Evolutionary conservation across 2,888 invertebrate genomes (phyloP).

Genomic region (Euplexia lucipara): DNA sequence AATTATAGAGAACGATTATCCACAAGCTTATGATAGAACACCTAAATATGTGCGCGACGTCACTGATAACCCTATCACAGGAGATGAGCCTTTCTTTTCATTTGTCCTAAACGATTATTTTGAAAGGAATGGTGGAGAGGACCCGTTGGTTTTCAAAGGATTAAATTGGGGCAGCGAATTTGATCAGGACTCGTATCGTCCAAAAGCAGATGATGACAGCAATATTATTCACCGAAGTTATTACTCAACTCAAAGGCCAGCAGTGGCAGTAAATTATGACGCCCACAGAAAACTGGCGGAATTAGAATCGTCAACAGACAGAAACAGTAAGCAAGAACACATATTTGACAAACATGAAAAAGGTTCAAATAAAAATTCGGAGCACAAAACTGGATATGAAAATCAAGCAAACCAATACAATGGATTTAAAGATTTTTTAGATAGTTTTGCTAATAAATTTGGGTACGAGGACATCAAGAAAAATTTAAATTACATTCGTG

Average conservation of each 20-base stretch:
- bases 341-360: slow-evolving; percentile 70
- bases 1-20: slow-evolving; percentile 72
- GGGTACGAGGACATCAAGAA: slow-evolving; percentile 77
- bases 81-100: slow-evolving; percentile 81
- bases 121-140: slow-evolving; percentile 77
- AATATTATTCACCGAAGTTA: slow-evolving; percentile 66
- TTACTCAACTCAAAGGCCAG: slow-evolving; percentile 32
- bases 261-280: background rate
- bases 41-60: slow-evolving; percentile 46
- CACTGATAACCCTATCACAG: slow-evolving; percentile 78
- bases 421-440: slow-evolving; percentile 80
- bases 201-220: slow-evolving; percentile 58
- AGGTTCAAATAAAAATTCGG: slow-evolving; percentile 64
- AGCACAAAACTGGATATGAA: slow-evolving; percentile 66
- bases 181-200: slow-evolving; percentile 64
- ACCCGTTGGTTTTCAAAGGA: slow-evolving; percentile 78
- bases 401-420: slow-evolving; percentile 68
- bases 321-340: slow-evolving; percentile 62
- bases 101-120: slow-evolving; percentile 82
- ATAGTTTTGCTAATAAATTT: slow-evolving; percentile 82
- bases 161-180: slow-evolving; percentile 78
- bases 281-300: background rate
- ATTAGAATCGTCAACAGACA: slow-evolving; percentile 65
- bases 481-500: slow-evolving; percentile 71
- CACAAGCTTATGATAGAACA: slow-evolving; percentile 43